Base-by-base conservation (phyloP, 2,797 vertebrate genomes). In the Hemitrygon akajei region DNA sequence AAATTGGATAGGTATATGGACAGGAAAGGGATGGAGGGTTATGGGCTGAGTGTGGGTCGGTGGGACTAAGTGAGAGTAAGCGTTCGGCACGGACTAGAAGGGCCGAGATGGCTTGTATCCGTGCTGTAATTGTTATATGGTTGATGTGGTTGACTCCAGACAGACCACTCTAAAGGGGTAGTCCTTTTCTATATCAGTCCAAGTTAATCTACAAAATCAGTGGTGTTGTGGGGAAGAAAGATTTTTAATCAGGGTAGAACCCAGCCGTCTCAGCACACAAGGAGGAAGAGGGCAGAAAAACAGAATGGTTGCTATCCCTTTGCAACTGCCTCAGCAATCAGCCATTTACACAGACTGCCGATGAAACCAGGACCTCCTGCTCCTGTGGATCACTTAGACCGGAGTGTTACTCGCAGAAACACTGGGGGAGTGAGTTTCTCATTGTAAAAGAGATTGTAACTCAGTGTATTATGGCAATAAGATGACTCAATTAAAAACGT, bases 401-500 rank as follows among this genome's bases (percentile, higher is more conserved):
- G 16, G 7, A 89, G 12, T 0, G 7, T 20, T 2, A 37, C n/a
- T 7, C 0, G 34, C 7, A 10, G n/a, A 37, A 37, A 9, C 6
- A 69, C 60, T 25, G 5, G 9, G 16, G 30, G 18, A 69, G n/a
- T 20, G 22, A 37, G n/a, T 7, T 89, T 7, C 20, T 37, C 34
- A 22, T 89, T 10, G 18, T 3, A 10, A 69, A 66, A 63, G 22
- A 37, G 63, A 37, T 69, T 18, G 9, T 37, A 37, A 89, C 6
- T 66, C n/a, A 37, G 34, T 89, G n/a, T 69, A 69, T 69, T 69
- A 69, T 30, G 63, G 86, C 86, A 69, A 69, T 37, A 18, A 20
- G 86, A 89, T 69, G 86, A 87, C 84, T 87, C 58, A 63, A 66
- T 87, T 87, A 60, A 89, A 89, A 66, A 20, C 66, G 60, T 37